Base-by-base conservation (phyloP, 2,113 vertebrate species). In the Neolamprologus longior region DNA sequence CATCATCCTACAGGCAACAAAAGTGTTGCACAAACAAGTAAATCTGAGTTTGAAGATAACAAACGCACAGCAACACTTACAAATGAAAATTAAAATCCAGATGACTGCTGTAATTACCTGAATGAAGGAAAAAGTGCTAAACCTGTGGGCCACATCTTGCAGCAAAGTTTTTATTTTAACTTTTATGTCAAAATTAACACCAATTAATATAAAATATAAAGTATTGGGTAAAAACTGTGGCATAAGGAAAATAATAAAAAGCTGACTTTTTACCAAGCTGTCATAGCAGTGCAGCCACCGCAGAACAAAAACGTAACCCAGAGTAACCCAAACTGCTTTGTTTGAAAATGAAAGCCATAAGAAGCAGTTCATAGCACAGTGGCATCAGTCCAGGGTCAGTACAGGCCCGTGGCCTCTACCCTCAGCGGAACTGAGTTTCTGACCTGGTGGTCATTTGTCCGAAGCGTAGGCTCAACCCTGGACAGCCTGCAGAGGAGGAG, bases 361-460 rank as follows among this genome's bases (percentile, higher is more conserved):
- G 33, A 86, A 73, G 26, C 55, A 28, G 79, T 85, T 88, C 31
- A 81, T 47, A 88, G 83, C 61, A 80, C 33, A 71, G 88, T 88
- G 92, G 89, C 82, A 90, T 88, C 83, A 81, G 87, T 92, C 87
- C 81, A 86, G 89, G 91, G 93, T 95, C 93, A 94, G 87, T 71
- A 55, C 9, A 42, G 87, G 84, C 83, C 33, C 80, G 89, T 91
- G 91, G 91, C 92, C 94, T 93, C 91, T 79, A 89, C 93, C 93
- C 92, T 88, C 82, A 91, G 85, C 95, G 93, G 96, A 96, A 95
- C 94, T 94, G 88, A 93, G 86, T 87, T 90, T 87, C 92, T 96
- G 95, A 96, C 96, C 96, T 92, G 83, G 81, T 50, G 91, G 94
- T 89, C 91, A 93, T 96, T 95, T 95, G 95, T 97, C 95, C 96